Percentiles rank a stretch among this genome's conserved stretches.
These are phyloP conservation scores for Hybognathus amarus DNA, from an alignment of 2,797 vertebrate genomes.

Conservation along the genomic window DNA sequence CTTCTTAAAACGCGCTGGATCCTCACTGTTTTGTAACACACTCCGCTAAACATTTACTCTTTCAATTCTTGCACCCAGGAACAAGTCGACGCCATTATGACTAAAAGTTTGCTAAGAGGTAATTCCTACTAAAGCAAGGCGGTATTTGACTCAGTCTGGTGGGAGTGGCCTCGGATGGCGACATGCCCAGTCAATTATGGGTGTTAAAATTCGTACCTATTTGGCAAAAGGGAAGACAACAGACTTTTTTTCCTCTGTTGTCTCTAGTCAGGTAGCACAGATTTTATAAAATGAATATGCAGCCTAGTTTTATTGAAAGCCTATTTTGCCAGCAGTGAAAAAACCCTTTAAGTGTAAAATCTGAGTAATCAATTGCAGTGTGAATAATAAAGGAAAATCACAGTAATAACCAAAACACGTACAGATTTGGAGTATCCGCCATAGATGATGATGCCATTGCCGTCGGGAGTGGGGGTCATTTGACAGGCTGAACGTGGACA, in stretches of 20 bases:
- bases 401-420: conserved; percentile 47
- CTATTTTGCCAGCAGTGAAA: not conserved
- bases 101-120: not conserved
- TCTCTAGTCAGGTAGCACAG: not conserved
- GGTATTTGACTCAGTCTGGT: not conserved
- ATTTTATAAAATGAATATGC: not conserved
- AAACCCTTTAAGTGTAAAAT: not conserved
- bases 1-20: no score
- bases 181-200: not conserved
- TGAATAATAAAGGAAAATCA: not conserved
- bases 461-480: conserved; percentile 84
- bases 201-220: not conserved
- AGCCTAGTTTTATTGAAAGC: not conserved
- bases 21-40: not conserved
- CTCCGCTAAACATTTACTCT: not conserved
- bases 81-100: not conserved
- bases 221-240: not conserved
- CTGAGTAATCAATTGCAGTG: not conserved
- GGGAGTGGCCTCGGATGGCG: not conserved
- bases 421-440: conserved; percentile 97
- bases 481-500: conserved; percentile 88
- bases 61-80: not conserved
- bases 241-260: no score
- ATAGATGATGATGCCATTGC: conserved; percentile 82
- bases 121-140: not conserved